phyloP scores from a whole-genome alignment of 2,113 vertebrate genomes.

The Gorsachius goisagi region DNA sequence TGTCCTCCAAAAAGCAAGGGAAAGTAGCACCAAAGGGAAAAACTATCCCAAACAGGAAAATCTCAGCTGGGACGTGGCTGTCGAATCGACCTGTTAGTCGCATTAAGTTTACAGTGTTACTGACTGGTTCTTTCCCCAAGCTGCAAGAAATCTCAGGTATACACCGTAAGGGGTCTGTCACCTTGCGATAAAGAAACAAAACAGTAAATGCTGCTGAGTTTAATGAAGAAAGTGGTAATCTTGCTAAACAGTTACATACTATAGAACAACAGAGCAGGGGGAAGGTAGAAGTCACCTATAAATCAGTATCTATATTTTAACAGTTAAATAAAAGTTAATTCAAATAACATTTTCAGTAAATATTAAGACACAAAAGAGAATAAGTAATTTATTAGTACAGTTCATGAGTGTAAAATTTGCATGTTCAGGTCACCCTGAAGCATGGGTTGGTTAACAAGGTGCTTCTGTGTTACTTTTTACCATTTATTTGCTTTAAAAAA shows the following conservation, averaged over 20 bases:
- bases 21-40: not conserved
- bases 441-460: not conserved
- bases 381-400: not conserved
- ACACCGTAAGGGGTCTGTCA: rapidly evolving
- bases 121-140: slow-evolving; percentile 27
- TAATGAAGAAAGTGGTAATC: not conserved
- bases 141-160: slow-evolving; percentile 36
- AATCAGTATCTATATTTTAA: not conserved
- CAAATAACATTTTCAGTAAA: not conserved
- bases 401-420: not conserved
- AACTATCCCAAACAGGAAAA: not conserved
- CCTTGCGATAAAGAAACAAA: not conserved
- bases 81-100: not conserved
- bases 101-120: not conserved
- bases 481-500: not conserved
- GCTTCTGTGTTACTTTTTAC: not conserved
- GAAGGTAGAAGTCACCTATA: not conserved
- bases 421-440: not conserved
- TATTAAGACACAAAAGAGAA: not conserved
- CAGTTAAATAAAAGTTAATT: not conserved
- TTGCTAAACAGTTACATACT: not conserved
- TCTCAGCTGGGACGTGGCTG: not conserved
- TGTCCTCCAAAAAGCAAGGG: not conserved
- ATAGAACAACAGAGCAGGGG: not conserved
- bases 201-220: not conserved